Conservation (phyloP, 2,113 vertebrate genomes). For the Melanocharis versteri region DNA sequence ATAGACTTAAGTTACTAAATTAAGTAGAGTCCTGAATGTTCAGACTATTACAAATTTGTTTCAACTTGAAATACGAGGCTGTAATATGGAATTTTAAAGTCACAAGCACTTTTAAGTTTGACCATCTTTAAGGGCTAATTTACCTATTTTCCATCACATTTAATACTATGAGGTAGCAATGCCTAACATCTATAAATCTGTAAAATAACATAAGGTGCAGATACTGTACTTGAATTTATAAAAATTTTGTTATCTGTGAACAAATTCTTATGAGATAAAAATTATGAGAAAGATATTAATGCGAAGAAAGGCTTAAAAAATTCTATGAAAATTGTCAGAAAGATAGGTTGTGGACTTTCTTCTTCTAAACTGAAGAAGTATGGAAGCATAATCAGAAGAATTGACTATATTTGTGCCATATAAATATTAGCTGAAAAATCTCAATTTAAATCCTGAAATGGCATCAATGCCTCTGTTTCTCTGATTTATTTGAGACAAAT, state of each 20-base stretch:
- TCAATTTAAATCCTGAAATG: not conserved
- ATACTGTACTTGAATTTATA: not conserved
- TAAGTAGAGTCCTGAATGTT: not conserved
- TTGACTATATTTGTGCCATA: not conserved
- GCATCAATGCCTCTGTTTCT: not conserved
- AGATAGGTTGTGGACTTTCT: not conserved
- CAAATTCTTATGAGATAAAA: not conserved
- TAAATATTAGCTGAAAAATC: not conserved
- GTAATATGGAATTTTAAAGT: not conserved
- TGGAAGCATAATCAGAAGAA: not conserved
- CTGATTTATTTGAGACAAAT: not conserved
- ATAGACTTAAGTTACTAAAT: not conserved
- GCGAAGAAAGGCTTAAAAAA: not conserved
- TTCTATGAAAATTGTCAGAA: not conserved
- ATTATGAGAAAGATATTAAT: not conserved
- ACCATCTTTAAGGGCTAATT: not conserved
- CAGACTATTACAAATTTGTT: not conserved
- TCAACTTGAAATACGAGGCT: not conserved
- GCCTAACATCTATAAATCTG: not conserved
- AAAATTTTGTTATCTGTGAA: not conserved
- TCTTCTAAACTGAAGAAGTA: not conserved
- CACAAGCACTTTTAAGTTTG: not conserved
- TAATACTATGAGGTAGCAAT: not conserved
- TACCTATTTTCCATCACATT: not conserved
- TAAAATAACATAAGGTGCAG: not conserved